Base-by-base conservation (phyloP, 2,113 vertebrate genomes). In the Protomyctophum bolini region DNA sequence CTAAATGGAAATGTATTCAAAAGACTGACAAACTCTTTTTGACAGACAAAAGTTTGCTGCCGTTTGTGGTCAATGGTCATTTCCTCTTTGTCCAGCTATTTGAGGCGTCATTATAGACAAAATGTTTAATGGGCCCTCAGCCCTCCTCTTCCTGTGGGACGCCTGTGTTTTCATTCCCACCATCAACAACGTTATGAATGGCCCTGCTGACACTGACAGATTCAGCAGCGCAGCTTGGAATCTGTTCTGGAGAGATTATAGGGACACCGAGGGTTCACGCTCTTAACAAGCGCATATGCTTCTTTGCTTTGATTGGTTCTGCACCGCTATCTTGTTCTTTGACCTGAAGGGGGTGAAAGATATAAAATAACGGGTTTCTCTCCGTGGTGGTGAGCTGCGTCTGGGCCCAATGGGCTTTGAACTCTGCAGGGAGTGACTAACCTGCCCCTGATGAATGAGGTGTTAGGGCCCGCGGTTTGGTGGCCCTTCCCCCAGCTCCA, bases 391-490 rank as follows among this genome's bases (percentile, higher is more conserved):
- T 49, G 51, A 50, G 29, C 8, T 66, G 8, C 15, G 29, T 10
- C 49, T 47, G 12, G 2, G 62, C 62, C 33, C 33, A 80, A 74
- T n/a, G 45, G 56, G 50, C 56, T 83, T 73, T 75, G 66, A 70
- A 58, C 54, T 45, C 69, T 57, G 60, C 55, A 52, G 77, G 70
- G 67, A 76, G 60, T 5, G 9, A 47, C 70, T 33, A 54, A 77
- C 68, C 21, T 14, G 70, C 45, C 14, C 2, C 14, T 75, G 77
- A 84, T 72, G 41, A 80, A 75, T 56, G 60, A 81, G 62, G n/a
- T 6, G 0, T 6, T 14, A 21, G 28, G 3, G 72, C 21, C 21
- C 49, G 61, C 15, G n/a, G 45, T 28, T 52, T 2, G 8, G 60
- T 68, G 7, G 1, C 12, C 15, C 10, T 11, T 59, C 11, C 28